A percentile compares a stretch with the other conserved stretches of the same genome.
Evolutionary conservation across 2,888 invertebrate genomes (phyloP).

Genomic region (Subacronicta megacephala): DNA sequence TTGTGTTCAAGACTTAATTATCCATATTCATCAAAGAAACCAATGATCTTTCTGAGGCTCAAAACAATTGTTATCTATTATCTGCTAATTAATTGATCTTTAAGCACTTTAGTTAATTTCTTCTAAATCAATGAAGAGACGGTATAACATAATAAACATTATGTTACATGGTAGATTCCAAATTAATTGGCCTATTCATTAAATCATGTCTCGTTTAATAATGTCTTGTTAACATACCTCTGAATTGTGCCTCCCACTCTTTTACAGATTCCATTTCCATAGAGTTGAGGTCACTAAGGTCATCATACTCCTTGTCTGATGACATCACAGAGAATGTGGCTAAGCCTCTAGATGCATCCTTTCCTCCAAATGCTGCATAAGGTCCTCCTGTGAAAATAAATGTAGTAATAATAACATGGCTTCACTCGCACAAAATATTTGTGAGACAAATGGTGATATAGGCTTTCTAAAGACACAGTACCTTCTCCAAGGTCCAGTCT

Average conservation of each 20-base stretch:
- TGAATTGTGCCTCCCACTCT: constrained; percentile 99
- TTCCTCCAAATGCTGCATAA: constrained; percentile 98
- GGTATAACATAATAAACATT: neutral
- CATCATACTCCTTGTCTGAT: constrained; percentile 96
- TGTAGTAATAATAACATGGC: too few species aligned
- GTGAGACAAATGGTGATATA: too few species aligned
- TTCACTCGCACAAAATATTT: too few species aligned
- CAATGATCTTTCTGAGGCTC: too few species aligned
- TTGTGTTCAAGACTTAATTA: too few species aligned
- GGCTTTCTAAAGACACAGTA: too few species aligned
- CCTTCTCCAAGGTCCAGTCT: too few species aligned
- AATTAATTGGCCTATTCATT: neutral
- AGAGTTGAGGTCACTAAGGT: constrained; percentile 97
- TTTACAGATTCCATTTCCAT: constrained; percentile 98
- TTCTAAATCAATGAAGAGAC: neutral
- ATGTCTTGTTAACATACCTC: constrained; percentile 91
- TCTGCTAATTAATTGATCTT: neutral
- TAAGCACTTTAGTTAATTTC: neutral
- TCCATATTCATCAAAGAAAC: too few species aligned
- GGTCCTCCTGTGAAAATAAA: constrained; percentile 93
- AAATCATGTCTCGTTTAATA: neutral
- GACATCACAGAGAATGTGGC: constrained; percentile 97
- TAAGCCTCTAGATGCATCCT: constrained; percentile 98
- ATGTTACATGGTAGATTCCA: neutral
- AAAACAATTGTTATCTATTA: too few species aligned